phyloP scores from a whole-genome alignment of 2,113 vertebrate species.

The Donacobius atricapilla region DNA sequence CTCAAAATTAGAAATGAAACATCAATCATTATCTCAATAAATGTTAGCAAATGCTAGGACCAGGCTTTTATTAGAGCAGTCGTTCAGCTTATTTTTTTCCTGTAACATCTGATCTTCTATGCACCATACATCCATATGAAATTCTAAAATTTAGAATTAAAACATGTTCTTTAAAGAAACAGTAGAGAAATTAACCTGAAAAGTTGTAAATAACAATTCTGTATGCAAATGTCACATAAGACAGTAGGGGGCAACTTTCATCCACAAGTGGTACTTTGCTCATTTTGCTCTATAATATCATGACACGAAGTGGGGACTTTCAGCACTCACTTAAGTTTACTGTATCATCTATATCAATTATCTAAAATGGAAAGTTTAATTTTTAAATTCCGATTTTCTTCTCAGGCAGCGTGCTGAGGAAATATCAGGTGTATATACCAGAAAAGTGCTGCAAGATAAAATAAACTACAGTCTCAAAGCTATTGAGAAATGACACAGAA shows the following conservation, averaged over 20 bases:
- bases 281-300: background rate
- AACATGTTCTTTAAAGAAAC: background rate
- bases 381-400: background rate
- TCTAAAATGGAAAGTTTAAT: background rate
- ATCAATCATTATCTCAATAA: background rate
- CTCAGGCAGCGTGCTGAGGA: background rate
- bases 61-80: background rate
- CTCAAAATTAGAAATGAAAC: background rate
- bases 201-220: background rate
- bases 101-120: background rate
- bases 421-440: background rate
- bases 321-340: background rate
- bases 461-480: background rate
- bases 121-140: background rate
- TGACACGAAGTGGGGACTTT: background rate
- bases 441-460: background rate
- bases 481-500: background rate
- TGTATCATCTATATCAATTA: background rate
- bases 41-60: background rate
- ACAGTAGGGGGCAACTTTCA: conserved; percentile 65
- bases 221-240: background rate
- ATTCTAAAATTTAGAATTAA: background rate
- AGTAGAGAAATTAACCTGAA: background rate
- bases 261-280: background rate
- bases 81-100: background rate